Conservation (phyloP, 2,797 vertebrate species). For the Tadarida brasiliensis region DNA sequence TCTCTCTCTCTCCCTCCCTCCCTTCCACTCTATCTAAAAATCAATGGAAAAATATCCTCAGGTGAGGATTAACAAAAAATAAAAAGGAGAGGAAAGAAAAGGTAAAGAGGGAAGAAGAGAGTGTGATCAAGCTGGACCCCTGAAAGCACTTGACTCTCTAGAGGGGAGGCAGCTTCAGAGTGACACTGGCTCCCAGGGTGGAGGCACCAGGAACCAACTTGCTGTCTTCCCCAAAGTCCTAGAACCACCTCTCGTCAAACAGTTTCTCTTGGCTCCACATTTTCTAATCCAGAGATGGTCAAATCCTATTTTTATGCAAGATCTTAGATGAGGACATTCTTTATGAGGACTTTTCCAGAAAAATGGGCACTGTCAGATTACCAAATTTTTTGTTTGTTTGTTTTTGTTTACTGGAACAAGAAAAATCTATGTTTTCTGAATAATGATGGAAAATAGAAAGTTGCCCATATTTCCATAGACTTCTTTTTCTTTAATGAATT, state of each 20-base stretch:
- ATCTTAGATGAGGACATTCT: neutral
- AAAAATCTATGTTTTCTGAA: conserved; percentile 9
- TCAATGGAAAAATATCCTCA: no score
- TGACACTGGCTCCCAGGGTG: fast-evolving
- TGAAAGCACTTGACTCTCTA: neutral
- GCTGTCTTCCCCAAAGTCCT: neutral
- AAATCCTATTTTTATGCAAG: conserved; percentile 26
- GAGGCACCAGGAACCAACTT: neutral
- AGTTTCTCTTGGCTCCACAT: neutral
- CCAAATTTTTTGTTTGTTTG: neutral
- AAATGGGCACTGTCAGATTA: conserved; percentile 26
- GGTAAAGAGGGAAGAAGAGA: neutral
- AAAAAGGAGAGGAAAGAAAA: neutral
- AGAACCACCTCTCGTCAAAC: neutral
- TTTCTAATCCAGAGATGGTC: neutral
- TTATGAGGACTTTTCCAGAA: conserved; percentile 32
- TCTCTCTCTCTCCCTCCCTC: no score
- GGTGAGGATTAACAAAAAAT: no score
- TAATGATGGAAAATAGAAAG: conserved; percentile 56
- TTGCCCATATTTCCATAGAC: neutral
- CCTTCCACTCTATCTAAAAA: no score
- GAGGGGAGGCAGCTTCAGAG: neutral
- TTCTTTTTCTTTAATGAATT: conserved; percentile 41
- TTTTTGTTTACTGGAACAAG: conserved; percentile 16
- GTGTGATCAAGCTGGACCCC: neutral